phyloP scores from a whole-genome alignment of 2,797 vertebrate genomes.

The Crenuchus spilurus region DNA sequence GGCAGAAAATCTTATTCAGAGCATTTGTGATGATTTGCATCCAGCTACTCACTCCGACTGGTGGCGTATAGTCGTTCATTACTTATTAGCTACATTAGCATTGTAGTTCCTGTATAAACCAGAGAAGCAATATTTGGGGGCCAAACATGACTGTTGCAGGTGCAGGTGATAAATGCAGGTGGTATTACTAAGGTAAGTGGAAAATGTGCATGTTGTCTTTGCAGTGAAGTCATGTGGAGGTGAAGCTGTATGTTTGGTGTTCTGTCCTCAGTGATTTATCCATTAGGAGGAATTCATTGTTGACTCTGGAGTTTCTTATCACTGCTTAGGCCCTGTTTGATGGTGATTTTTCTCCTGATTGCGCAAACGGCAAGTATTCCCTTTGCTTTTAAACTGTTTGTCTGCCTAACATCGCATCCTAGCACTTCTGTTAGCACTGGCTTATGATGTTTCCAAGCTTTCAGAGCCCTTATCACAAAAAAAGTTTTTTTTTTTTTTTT shows the following conservation, averaged over 20 bases:
- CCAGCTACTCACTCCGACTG: too few species aligned
- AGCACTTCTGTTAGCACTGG: background rate
- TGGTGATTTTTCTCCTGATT: slow-evolving; percentile 81
- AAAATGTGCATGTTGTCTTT: slow-evolving; percentile 53
- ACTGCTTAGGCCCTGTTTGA: slow-evolving; percentile 82
- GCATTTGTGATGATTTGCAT: too few species aligned
- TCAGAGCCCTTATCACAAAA: too few species aligned
- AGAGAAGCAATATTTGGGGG: too few species aligned
- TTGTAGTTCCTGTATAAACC: too few species aligned
- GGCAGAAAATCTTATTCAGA: too few species aligned
- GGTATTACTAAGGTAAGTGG: slow-evolving; percentile 22
- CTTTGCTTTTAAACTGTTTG: slow-evolving; percentile 55
- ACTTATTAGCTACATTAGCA: too few species aligned
- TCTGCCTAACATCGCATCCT: slow-evolving; percentile 13
- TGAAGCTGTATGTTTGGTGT: slow-evolving; percentile 83
- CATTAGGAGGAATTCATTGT: slow-evolving; percentile 87
- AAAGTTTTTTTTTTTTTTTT: too few species aligned
- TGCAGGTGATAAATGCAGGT: background rate
- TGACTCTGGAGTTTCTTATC: slow-evolving; percentile 85
- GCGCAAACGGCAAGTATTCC: slow-evolving; percentile 76
- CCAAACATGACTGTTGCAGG: too few species aligned
- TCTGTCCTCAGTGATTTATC: slow-evolving; percentile 86
- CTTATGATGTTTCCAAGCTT: background rate
- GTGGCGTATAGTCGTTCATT: too few species aligned
- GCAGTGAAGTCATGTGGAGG: slow-evolving; percentile 83